Conservation (phyloP, 1,140 invertebrate species). For the Leptoteleia sp. region DNA sequence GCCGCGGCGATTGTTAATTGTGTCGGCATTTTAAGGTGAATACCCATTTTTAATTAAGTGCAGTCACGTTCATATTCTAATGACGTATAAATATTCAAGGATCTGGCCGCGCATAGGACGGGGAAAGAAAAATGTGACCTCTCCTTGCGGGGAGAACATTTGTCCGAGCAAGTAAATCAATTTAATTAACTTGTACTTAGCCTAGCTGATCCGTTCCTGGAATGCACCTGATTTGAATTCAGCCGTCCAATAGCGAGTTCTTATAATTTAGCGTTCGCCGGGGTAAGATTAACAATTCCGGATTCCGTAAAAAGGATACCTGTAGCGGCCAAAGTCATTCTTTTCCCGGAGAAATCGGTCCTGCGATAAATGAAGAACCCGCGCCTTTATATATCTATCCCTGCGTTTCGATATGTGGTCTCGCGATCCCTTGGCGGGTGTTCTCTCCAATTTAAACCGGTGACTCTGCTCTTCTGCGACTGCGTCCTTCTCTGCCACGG, state of each 20-base stretch:
- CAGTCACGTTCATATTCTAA: too few relatives aligned
- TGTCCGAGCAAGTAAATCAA: constrained; percentile 4
- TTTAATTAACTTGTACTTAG: constrained; percentile 44
- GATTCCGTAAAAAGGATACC: constrained; percentile 18
- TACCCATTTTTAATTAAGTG: too few relatives aligned
- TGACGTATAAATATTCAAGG: too few relatives aligned
- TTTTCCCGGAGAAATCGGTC: constrained; percentile 54
- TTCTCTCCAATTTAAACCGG: constrained; percentile 80
- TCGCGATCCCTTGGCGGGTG: constrained; percentile 73
- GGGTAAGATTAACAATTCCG: too few relatives aligned
- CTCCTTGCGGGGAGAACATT: not conserved
- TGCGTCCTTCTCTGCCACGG: constrained; percentile 32
- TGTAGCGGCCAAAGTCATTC: constrained; percentile 48
- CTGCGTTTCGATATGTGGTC: constrained; percentile 64
- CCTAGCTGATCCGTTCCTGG: constrained; percentile 7
- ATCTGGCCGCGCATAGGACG: too few relatives aligned
- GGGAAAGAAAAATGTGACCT: too few relatives aligned
- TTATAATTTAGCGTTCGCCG: too few relatives aligned
- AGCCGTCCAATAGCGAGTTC: constrained; percentile 3
- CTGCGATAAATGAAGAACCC: constrained; percentile 62
- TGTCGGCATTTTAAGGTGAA: too few relatives aligned
- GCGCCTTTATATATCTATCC: constrained; percentile 62
- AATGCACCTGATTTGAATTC: constrained; percentile 46
- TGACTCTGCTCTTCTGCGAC: constrained; percentile 76
- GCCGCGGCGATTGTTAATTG: too few relatives aligned